A percentile compares a stretch with the other conserved stretches of the same genome.
phyloP scores from a whole-genome alignment of 1,140 invertebrate species.

The Scaptomyza pallida region DNA sequence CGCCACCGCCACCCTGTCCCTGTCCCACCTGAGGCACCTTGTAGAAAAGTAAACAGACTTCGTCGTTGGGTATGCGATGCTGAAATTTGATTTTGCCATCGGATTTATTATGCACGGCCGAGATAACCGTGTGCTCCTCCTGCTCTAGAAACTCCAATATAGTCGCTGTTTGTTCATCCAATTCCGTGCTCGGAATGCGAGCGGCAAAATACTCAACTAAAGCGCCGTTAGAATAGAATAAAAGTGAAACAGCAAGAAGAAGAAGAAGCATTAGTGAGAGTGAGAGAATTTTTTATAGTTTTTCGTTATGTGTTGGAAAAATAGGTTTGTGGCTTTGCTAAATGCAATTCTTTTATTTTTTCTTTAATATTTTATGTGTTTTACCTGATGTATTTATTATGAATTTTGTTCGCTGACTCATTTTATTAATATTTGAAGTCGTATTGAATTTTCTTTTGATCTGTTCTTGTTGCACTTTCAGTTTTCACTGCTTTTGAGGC shows the following conservation, averaged over 20 bases:
- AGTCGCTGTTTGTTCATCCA: constrained; percentile 75
- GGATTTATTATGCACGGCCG: constrained; percentile 77
- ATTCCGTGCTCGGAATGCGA: constrained; percentile 59
- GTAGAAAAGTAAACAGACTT: constrained; percentile 83
- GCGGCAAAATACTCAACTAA: constrained; percentile 78
- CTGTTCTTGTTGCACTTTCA: constrained; percentile 42
- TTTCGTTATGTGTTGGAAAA: neutral
- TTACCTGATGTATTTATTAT: constrained; percentile 74
- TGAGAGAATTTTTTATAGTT: constrained; percentile 20
- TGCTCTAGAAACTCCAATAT: constrained; percentile 83
- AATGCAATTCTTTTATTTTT: neutral
- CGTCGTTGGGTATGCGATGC: constrained; percentile 81
- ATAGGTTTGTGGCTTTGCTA: neutral
- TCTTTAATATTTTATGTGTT: neutral
- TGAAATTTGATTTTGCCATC: constrained; percentile 83
- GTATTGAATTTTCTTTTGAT: constrained; percentile 1
- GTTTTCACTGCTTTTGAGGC: constrained; percentile 52
- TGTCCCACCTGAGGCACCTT: constrained; percentile 81
- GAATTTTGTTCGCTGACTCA: constrained; percentile 71
- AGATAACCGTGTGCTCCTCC: constrained; percentile 82
- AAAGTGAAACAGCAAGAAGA: neutral
- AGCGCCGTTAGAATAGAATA: constrained; percentile 1
- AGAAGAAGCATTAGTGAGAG: neutral
- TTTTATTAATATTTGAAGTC: constrained; percentile 23
- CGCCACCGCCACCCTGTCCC: neutral